Conservation (phyloP, 2,888 invertebrate genomes). For the Ormyrus nitidulus region DNA sequence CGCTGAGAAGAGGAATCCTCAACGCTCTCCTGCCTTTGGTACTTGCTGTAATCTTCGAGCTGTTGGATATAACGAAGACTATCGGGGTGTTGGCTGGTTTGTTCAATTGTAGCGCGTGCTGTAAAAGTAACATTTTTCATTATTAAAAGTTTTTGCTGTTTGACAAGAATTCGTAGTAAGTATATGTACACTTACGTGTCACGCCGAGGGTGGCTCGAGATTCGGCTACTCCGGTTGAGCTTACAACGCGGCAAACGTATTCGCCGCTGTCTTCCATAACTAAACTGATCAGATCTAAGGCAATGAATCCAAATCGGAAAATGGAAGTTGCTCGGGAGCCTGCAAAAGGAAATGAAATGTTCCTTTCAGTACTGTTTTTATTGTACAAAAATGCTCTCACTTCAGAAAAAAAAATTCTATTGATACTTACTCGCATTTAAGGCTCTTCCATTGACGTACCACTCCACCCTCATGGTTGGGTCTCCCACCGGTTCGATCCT, state of each 20-base stretch:
- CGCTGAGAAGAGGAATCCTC: constrained; percentile 88
- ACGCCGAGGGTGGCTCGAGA: constrained; percentile 89
- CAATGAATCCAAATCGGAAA: constrained; percentile 98
- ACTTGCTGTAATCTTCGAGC: constrained; percentile 92
- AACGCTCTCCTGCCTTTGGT: constrained; percentile 89
- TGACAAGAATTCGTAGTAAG: not conserved
- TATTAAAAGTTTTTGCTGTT: not conserved
- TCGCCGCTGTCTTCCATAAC: constrained; percentile 92
- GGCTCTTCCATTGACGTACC: constrained; percentile 94
- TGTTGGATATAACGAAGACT: constrained; percentile 93
- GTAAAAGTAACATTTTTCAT: constrained; percentile 39
- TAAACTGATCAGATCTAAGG: constrained; percentile 92
- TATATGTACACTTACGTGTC: constrained; percentile 75
- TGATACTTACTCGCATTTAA: constrained; percentile 90
- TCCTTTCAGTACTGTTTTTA: constrained; percentile 16
- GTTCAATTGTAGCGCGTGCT: constrained; percentile 89
- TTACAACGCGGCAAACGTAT: constrained; percentile 91
- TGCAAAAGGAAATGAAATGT: constrained; percentile 70
- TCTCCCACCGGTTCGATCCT: constrained; percentile 98
- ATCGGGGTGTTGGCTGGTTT: constrained; percentile 92
- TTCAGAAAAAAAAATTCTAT: constrained; percentile 2
- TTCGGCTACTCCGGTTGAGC: constrained; percentile 90
- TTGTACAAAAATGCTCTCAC: constrained; percentile 1
- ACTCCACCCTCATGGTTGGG: constrained; percentile 96
- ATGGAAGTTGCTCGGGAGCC: constrained; percentile 96